Evolutionary conservation across 2,888 invertebrate genomes (phyloP).

Genomic region (Nemurella pictetii): DNA sequence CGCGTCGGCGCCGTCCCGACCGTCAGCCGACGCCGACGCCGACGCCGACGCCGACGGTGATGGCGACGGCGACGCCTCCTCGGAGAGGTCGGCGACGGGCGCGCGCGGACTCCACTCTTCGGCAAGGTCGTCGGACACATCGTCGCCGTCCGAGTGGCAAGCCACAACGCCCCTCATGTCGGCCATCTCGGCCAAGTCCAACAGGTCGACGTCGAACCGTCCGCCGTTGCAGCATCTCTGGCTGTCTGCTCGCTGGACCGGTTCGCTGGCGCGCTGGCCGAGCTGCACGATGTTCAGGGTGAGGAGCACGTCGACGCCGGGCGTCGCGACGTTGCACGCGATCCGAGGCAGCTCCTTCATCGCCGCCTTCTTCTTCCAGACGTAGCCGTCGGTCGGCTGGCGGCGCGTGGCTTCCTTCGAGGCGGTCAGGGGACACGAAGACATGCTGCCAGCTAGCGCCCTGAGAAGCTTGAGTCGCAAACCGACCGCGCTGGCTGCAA

Average conservation of each 20-base stretch:
- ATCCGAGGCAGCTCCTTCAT: neutral
- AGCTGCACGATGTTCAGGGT: too few species aligned
- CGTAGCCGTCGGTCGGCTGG: neutral
- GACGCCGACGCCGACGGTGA: neutral
- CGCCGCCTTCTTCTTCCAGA: constrained; percentile 27
- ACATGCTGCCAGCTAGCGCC: too few species aligned
- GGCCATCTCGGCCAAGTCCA: neutral
- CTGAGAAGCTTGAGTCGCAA: too few species aligned
- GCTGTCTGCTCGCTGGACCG: neutral
- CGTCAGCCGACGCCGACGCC: neutral
- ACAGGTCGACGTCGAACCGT: neutral
- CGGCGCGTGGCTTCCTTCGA: too few species aligned
- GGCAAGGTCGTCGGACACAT: neutral
- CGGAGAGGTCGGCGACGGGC: neutral
- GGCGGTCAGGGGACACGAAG: too few species aligned
- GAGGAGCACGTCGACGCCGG: too few species aligned
- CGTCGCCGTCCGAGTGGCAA: constrained; percentile 9
- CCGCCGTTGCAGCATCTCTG: neutral
- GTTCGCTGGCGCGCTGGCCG: too few species aligned
- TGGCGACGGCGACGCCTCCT: neutral
- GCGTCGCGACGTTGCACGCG: too few species aligned
- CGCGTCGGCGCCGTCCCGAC: neutral
- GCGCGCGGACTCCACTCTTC: constrained; percentile 13
- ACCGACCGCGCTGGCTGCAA: too few species aligned
- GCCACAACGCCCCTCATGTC: neutral